Base-by-base conservation (phyloP, 37 sponge, comb jelly and placozoan genomes). In the Dysidea cf. avara region DNA sequence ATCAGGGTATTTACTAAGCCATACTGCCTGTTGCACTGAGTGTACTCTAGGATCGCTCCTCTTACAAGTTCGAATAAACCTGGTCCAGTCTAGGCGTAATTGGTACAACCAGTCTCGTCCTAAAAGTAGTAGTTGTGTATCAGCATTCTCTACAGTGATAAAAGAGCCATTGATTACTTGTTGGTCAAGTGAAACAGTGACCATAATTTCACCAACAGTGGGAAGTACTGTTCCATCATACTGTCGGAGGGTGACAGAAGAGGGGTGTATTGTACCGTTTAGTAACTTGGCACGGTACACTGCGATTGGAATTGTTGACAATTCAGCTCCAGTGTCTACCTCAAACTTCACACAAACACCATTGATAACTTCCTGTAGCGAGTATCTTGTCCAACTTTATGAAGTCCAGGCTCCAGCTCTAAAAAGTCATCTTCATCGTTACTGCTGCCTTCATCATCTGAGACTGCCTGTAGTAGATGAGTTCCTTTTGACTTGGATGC, bases 301-400 rank as follows among this genome's bases (percentile, higher is more conserved):
- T n/a, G n/a, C n/a, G n/a, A n/a, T n/a, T n/a, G n/a, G n/a, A n/a
- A 66, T 66, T 3, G 67, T 66, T 36, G 67, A 66, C 39, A 66
- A 7, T 21, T 66, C 67, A 25, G 67, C 46, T 38, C 67, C 67
- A 7, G 67, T 39, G 46, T 66, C 67, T 38, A 66, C 67, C 5
- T 66, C 67, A 33, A 66, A 38, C 21, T 38, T 20, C 37, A 66
- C 21, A 17, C 18, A 16, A 35, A 25, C 25, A 37, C 67, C 67
- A 39, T 66, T 21, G 18, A 66, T 17, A 17, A n/a, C n/a, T n/a
- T n/a, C n/a, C n/a, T n/a, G n/a, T n/a, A n/a, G n/a, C n/a, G n/a
- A n/a, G n/a, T n/a, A n/a, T n/a, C n/a, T n/a, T n/a, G n/a, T n/a
- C n/a, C n/a, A n/a, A n/a, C n/a, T n/a, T n/a, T n/a, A n/a, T n/a